These are phyloP conservation scores for Diloba caeruleocephala DNA, from an alignment of 2,888 invertebrate species.

Conservation along the genomic window DNA sequence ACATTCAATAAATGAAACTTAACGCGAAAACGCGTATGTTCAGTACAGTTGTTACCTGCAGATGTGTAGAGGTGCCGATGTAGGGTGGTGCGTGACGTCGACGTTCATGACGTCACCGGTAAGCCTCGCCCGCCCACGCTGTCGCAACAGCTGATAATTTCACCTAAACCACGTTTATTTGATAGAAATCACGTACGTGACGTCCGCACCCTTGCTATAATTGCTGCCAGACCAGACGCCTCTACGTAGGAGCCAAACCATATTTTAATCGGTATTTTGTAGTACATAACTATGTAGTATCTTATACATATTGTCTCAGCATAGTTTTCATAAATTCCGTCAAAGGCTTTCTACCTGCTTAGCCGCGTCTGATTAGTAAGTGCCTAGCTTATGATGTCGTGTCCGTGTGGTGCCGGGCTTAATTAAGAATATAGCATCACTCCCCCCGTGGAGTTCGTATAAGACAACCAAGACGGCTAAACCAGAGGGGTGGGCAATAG, in stretches of 20 bases:
- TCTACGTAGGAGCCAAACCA: conserved; percentile 29
- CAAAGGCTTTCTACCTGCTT: not conserved
- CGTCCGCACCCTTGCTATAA: conserved; percentile 37
- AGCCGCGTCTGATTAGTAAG: too few relatives aligned
- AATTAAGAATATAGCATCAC: too few relatives aligned
- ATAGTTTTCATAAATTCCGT: not conserved
- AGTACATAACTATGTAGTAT: conserved; percentile 3
- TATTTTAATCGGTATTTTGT: conserved; percentile 13
- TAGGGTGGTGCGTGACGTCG: conserved; percentile 74
- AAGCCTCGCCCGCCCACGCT: conserved; percentile 64
- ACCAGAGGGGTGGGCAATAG: too few relatives aligned
- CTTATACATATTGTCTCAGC: not conserved
- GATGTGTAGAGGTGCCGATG: conserved; percentile 37
- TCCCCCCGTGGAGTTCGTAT: too few relatives aligned
- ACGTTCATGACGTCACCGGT: conserved; percentile 66
- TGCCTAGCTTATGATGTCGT: too few relatives aligned
- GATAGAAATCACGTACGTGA: conserved; percentile 34
- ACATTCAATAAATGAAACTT: conserved; percentile 38
- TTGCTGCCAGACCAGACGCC: conserved; percentile 29
- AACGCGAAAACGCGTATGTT: conserved; percentile 37
- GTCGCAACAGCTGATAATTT: conserved; percentile 69
- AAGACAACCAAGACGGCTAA: too few relatives aligned
- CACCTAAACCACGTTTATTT: conserved; percentile 55
- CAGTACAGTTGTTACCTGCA: conserved; percentile 50
- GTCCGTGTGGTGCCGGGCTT: too few relatives aligned